These are phyloP conservation scores for Callinectes sapidus DNA, from an alignment of 2,888 invertebrate species.

Conservation along the genomic window DNA sequence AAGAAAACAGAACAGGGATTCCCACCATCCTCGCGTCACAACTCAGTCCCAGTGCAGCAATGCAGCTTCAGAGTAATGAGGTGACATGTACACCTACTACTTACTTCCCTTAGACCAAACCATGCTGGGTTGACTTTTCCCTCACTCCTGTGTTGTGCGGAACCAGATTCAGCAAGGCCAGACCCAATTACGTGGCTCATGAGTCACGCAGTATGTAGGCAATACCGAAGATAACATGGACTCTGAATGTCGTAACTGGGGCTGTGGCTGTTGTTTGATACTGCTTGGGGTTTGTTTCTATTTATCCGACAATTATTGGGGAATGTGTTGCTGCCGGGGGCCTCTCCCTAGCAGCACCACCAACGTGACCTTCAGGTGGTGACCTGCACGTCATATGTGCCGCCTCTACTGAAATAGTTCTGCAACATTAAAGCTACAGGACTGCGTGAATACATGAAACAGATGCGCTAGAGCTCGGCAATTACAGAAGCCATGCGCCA, in stretches of 20 bases:
- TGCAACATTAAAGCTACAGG: background rate
- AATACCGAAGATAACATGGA: background rate
- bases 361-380: constrained; percentile 11
- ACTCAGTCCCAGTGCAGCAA: background rate
- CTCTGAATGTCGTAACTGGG: background rate
- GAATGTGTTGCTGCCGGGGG: constrained; percentile 5
- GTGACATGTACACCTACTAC: background rate
- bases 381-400: background rate
- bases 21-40: background rate
- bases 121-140: background rate
- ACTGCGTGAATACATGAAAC: background rate
- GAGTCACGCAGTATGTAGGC: background rate
- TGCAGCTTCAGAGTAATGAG: background rate
- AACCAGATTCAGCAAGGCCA: background rate
- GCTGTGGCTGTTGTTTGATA: background rate
- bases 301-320: constrained; percentile 16
- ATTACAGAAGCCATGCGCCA: background rate
- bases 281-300: background rate
- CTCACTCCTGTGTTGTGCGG: background rate
- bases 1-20: background rate
- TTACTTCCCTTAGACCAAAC: background rate
- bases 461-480: background rate
- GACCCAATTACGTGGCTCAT: background rate
- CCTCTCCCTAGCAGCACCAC: background rate
- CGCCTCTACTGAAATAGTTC: background rate